A percentile compares a stretch with the other conserved stretches of the same genome.
Evolutionary conservation across 2,888 invertebrate genomes (phyloP).

Genomic region (Drosophila putrida): DNA sequence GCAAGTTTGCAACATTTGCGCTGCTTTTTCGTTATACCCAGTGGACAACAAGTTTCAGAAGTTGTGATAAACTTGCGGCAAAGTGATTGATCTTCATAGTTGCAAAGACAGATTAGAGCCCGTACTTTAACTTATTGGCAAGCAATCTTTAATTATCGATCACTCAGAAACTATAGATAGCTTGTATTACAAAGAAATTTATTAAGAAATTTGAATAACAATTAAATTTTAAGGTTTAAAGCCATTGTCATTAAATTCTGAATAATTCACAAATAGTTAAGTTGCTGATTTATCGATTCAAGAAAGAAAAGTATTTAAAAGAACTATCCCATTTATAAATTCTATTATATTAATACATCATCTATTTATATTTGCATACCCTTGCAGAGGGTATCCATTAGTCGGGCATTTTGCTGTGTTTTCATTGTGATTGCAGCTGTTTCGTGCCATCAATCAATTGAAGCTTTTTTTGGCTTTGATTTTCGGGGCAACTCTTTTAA

Average conservation of each 20-base stretch:
- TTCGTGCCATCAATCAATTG: constrained; percentile 62
- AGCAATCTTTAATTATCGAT: neutral
- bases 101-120: neutral
- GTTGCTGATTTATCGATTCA: too few species aligned
- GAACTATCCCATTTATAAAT: too few species aligned
- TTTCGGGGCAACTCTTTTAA: constrained; percentile 39
- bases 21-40: constrained; percentile 11
- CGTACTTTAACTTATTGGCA: too few species aligned
- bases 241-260: too few species aligned
- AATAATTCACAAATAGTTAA: too few species aligned
- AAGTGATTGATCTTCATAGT: neutral
- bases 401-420: neutral
- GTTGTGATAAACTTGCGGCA: neutral
- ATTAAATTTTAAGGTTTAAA: neutral
- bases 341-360: too few species aligned
- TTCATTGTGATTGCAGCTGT: constrained; percentile 7
- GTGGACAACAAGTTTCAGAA: neutral
- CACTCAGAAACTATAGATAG: neutral
- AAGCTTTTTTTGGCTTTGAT: constrained; percentile 45
- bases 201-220: neutral
- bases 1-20: constrained; percentile 31
- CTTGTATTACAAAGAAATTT: neutral
- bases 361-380: neutral
- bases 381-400: constrained; percentile 1
- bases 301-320: too few species aligned